A percentile compares a stretch with the other conserved stretches of the same genome.
phyloP scores from a whole-genome alignment of 2,888 invertebrate genomes.

The Nemurella pictetii region DNA sequence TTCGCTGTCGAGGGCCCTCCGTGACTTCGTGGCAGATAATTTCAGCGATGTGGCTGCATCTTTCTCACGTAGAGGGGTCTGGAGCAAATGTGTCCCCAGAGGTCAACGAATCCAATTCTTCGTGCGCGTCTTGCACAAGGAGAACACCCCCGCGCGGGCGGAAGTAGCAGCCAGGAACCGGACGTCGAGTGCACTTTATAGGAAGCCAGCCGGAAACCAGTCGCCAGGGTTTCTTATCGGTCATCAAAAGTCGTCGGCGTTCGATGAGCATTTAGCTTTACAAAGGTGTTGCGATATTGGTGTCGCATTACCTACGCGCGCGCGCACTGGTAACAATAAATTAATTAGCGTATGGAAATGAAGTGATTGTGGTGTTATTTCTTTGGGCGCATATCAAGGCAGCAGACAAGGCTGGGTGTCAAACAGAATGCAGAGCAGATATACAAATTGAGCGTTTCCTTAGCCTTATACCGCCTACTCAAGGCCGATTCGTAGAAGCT shows the following conservation, averaged over 20 bases:
- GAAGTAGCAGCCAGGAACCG: not conserved
- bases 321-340: no score
- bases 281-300: not conserved
- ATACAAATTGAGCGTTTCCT: not conserved
- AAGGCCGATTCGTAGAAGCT: not conserved
- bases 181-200: not conserved
- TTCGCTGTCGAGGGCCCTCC: no score
- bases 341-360: not conserved
- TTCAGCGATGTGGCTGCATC: no score
- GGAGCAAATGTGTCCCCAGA: not conserved
- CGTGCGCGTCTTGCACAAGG: not conserved
- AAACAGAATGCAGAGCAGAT: not conserved
- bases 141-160: not conserved
- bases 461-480: not conserved
- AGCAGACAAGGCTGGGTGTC: not conserved
- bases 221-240: not conserved
- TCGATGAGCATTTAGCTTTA: not conserved
- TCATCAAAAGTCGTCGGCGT: not conserved
- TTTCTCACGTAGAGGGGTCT: no score
- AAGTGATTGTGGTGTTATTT: not conserved
- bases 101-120: not conserved
- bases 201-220: conserved; percentile 8
- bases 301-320: not conserved
- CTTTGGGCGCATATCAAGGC: not conserved
- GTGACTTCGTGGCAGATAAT: no score